These are phyloP conservation scores for Hemichromis elongatus DNA, from an alignment of 2,113 vertebrate genomes.

Conservation along the genomic window DNA sequence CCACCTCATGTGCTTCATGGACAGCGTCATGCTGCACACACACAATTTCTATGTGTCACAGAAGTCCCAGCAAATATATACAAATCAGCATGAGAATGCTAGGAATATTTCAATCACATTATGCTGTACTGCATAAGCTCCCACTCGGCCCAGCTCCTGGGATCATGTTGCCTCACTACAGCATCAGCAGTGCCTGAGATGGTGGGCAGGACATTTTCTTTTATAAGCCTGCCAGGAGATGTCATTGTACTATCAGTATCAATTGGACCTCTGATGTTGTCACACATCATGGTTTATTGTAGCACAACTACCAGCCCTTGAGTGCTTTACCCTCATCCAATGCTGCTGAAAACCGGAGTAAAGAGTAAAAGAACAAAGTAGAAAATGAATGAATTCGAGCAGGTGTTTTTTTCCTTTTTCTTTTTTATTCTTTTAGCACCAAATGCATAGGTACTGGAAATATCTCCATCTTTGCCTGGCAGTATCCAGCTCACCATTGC, in stretches of 20 bases:
- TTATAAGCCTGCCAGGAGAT: slow-evolving; percentile 58
- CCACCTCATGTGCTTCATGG: neutral
- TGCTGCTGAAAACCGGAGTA: neutral
- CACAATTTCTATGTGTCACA: neutral
- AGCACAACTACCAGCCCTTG: slow-evolving; percentile 22
- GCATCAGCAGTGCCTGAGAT: neutral
- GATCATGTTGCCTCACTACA: neutral
- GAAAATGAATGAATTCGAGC: slow-evolving; percentile 23
- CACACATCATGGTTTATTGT: slow-evolving; percentile 35
- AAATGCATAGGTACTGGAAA: neutral
- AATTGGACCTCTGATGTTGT: slow-evolving; percentile 36
- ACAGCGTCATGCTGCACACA: neutral
- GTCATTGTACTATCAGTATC: slow-evolving; percentile 52
- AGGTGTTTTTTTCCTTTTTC: neutral
- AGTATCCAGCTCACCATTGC: neutral
- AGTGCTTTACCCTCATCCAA: slow-evolving; percentile 48
- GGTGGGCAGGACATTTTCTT: slow-evolving; percentile 43
- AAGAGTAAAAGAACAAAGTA: neutral
- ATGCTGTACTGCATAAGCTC: neutral
- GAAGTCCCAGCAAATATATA: neutral
- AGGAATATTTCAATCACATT: neutral
- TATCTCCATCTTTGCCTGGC: neutral
- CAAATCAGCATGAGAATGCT: neutral
- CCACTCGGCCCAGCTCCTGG: neutral
- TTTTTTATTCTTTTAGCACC: neutral